These are phyloP conservation scores for Pelecanoides urinatrix DNA, from an alignment of 2,113 vertebrate species.

Conservation along the genomic window DNA sequence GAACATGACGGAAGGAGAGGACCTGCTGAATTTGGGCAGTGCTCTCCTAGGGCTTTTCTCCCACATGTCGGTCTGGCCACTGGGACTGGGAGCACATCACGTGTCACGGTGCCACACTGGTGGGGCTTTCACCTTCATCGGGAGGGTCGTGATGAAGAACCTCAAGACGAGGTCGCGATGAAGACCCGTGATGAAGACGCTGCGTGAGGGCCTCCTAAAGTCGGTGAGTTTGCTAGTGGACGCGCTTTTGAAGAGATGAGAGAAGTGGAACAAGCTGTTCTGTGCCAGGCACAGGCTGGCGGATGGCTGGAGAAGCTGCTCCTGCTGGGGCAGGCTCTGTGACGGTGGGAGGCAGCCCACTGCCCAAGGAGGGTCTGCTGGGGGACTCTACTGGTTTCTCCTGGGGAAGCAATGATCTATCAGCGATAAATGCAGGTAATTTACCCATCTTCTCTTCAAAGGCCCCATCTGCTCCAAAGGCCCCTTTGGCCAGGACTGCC, in stretches of 20 bases:
- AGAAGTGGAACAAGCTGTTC: neutral
- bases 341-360: neutral
- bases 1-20: neutral
- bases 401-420: neutral
- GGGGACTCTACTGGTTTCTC: neutral
- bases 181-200: too few relatives aligned
- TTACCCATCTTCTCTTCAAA: neutral
- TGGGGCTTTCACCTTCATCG: neutral
- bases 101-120: accelerated
- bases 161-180: neutral
- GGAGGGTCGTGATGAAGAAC: neutral
- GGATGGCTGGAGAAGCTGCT: neutral
- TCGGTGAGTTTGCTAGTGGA: neutral
- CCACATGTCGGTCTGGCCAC: accelerated
- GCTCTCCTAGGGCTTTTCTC: neutral
- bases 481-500: neutral
- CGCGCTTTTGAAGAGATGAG: neutral
- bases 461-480: too few relatives aligned
- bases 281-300: neutral
- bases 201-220: neutral
- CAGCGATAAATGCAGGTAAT: neutral
- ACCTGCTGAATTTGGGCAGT: neutral
- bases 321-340: neutral
- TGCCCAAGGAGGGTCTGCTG: neutral
- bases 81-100: neutral